Conservation (phyloP, 2,888 invertebrate species). For the Trachelus tabidus region DNA sequence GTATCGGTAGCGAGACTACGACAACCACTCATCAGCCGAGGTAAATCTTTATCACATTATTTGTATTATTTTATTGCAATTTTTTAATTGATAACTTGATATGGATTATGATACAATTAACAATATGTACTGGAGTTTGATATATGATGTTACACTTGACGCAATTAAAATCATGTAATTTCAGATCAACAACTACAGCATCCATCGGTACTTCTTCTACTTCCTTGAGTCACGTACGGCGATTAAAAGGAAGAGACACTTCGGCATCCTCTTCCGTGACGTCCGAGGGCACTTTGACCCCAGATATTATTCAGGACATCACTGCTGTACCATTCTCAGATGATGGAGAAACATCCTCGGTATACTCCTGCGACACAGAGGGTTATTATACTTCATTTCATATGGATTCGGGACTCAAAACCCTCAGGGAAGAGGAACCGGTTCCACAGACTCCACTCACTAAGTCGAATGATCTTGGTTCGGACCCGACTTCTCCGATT, state of each 20-base stretch:
- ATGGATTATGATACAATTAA: background rate
- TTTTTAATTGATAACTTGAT: background rate
- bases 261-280: constrained; percentile 87
- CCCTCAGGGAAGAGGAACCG: constrained; percentile 81
- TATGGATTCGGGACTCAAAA: constrained; percentile 92
- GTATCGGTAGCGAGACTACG: constrained; percentile 86
- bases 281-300: constrained; percentile 86
- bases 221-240: constrained; percentile 61
- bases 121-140: background rate
- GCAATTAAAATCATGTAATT: background rate
- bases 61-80: background rate
- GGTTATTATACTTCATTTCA: constrained; percentile 98
- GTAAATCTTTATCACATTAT: constrained; percentile 30
- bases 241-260: constrained; percentile 68
- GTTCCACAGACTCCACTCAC: constrained; percentile 78
- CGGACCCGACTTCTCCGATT: constrained; percentile 76
- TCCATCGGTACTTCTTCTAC: constrained; percentile 65
- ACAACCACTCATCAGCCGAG: constrained; percentile 69
- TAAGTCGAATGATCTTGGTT: constrained; percentile 70
- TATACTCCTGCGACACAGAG: constrained; percentile 96
- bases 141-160: background rate
- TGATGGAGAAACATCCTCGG: constrained; percentile 89
- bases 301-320: constrained; percentile 83
- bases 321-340: constrained; percentile 70
- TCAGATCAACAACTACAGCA: constrained; percentile 62